Conservation (phyloP, 64 coral and sea anemone genomes). For the Orbicella faveolata region DNA sequence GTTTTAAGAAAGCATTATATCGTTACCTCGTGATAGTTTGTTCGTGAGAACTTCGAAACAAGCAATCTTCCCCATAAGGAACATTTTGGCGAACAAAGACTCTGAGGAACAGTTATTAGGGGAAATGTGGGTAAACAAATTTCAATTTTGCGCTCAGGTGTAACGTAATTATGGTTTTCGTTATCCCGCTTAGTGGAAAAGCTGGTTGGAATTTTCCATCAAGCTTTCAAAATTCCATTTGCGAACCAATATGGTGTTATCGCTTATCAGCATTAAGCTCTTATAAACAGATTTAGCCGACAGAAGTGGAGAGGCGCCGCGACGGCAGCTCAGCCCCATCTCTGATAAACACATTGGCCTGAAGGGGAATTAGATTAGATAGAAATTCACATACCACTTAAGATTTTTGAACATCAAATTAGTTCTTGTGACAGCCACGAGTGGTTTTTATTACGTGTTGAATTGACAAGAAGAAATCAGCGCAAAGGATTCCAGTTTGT, state of each 20-base stretch:
- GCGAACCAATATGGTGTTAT: background rate
- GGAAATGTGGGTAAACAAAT: background rate
- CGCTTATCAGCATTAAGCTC: background rate
- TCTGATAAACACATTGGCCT: constrained; percentile 44
- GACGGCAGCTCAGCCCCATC: background rate
- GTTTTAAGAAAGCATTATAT: too few relatives aligned
- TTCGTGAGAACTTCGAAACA: background rate
- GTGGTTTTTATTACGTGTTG: constrained; percentile 17
- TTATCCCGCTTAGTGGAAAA: background rate
- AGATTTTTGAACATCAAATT: constrained; percentile 43
- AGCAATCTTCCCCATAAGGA: background rate
- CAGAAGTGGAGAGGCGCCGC: background rate
- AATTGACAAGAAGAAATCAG: background rate
- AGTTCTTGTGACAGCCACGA: constrained; percentile 23
- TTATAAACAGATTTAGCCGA: constrained; percentile 26
- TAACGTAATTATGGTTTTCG: background rate
- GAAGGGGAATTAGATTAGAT: constrained; percentile 7
- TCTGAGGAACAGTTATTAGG: background rate
- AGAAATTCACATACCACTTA: constrained; percentile 14
- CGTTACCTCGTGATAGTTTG: too few relatives aligned
- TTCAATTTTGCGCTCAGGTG: background rate
- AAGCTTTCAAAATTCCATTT: constrained; percentile 5
- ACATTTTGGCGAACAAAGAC: background rate
- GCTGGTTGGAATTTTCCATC: constrained; percentile 1
- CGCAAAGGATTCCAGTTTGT: background rate